Base-by-base conservation (phyloP, 2,113 vertebrate species). In the Naja naja region DNA sequence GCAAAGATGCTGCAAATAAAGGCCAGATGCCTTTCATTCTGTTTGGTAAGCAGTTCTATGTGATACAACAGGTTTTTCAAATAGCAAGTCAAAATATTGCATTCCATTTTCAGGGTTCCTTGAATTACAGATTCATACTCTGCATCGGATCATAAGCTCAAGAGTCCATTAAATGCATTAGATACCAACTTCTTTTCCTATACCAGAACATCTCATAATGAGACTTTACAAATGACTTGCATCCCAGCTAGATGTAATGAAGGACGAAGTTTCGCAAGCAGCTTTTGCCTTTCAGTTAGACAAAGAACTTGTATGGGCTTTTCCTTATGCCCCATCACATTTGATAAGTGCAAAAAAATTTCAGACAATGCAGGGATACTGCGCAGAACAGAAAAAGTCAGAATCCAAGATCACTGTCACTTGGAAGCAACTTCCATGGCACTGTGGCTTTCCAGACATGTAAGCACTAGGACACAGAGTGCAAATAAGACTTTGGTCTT, bases 361-460 rank as follows among this genome's bases (percentile, higher is more conserved):
- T 20, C 74, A 34, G 43, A 25, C 5, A 47, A 89, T 45, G 52
- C 45, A 87, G 55, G 30, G 49, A 49, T 43, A 9, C 34, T 43
- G 14, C 23, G 5, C 45, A 64, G 88, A 85, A 52, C 6, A 52
- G 47, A 27, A 55, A 49, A 60, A 5, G 8, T n/a, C 34, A 5
- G 54, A 54, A 49, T 69, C n/a, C 4, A 89, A 60, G 74, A 55
- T 30, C 30, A n/a, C 45, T 25, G 30, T 27, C 34, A 45, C 52
- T 10, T 54, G 30, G 14, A 55, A 85, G 18, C 8, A 11, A n/a
- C 25, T 92, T 97, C 58, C 87, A 39, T 30, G 81, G 55, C 87
- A 94, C 94, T 93, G 56, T 23, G 85, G 47, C 58, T 88, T 89
- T 89, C 69, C 56, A 92, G 92, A 90, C 88, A 9, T 1, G 1